Evolutionary conservation across 1,140 invertebrate genomes (phyloP).

Genomic region (Phymastichus coffea): DNA sequence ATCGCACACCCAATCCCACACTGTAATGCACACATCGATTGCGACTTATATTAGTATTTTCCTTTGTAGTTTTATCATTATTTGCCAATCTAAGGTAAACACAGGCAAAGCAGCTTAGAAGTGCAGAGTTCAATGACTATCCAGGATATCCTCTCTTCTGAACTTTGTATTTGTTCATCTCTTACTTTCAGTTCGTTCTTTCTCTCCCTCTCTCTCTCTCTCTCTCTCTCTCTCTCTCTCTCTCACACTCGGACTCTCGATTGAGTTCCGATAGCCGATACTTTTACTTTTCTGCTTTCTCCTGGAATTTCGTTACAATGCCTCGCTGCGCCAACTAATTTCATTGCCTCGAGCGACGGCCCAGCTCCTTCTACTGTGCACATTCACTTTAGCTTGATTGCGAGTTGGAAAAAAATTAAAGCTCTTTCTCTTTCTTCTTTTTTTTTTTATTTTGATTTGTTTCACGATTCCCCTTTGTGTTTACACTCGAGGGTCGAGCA

Average conservation of each 20-base stretch:
- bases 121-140: slow-evolving; percentile 3
- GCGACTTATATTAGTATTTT: too few relatives aligned
- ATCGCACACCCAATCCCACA: too few relatives aligned
- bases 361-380: too few relatives aligned
- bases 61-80: too few relatives aligned
- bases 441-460: too few relatives aligned
- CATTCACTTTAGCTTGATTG: not conserved
- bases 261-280: not conserved
- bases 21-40: too few relatives aligned
- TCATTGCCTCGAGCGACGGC: not conserved
- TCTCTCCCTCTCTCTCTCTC: not conserved
- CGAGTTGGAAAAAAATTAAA: not conserved
- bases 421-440: not conserved
- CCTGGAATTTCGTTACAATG: not conserved
- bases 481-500: too few relatives aligned
- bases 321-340: not conserved
- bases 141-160: slow-evolving; percentile 1
- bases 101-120: not conserved
- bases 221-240: not conserved
- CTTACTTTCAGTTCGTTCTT: not conserved
- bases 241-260: too few relatives aligned
- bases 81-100: too few relatives aligned
- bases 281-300: slow-evolving; percentile 4
- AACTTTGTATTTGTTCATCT: not conserved
- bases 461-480: too few relatives aligned